A percentile compares a stretch with the other conserved stretches of the same genome.
phyloP scores from a whole-genome alignment of 2,888 invertebrate species.

The Amiota communis region DNA sequence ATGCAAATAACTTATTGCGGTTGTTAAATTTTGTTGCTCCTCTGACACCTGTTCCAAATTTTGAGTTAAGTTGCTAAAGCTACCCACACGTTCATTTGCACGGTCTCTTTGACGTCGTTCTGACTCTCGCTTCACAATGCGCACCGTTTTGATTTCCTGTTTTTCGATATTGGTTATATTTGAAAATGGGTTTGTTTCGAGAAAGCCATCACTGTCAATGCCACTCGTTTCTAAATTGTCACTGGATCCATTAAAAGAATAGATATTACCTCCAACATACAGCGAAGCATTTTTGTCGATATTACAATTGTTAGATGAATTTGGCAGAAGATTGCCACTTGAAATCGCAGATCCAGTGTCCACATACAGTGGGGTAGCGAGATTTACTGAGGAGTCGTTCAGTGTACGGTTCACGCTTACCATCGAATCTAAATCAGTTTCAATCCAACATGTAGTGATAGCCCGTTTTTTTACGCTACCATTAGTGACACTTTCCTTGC shows the following conservation, averaged over 20 bases:
- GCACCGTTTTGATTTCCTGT: constrained; percentile 92
- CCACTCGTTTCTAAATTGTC: constrained; percentile 71
- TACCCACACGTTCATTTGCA: constrained; percentile 77
- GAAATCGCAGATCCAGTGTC: constrained; percentile 75
- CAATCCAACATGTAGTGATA: constrained; percentile 83
- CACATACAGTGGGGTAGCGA: constrained; percentile 80
- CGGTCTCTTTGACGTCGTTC: constrained; percentile 88
- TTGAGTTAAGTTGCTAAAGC: constrained; percentile 67
- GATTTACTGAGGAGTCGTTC: constrained; percentile 69
- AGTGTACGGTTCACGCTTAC: constrained; percentile 81
- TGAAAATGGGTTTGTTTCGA: constrained; percentile 72
- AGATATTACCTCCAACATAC: constrained; percentile 29
- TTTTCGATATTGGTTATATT: constrained; percentile 85
- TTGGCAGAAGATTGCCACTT: constrained; percentile 45
- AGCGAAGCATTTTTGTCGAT: constrained; percentile 44
- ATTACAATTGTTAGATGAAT: constrained; percentile 50
- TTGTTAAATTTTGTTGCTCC: constrained; percentile 65
- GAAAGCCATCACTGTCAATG: constrained; percentile 71
- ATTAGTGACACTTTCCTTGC: constrained; percentile 63
- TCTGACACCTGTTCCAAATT: constrained; percentile 73
- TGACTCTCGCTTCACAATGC: constrained; percentile 93
- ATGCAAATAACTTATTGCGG: constrained; percentile 32
- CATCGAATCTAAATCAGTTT: constrained; percentile 91
- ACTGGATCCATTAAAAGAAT: constrained; percentile 69
- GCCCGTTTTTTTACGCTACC: constrained; percentile 76